Percentiles rank a stretch among this genome's conserved stretches.
These are phyloP conservation scores for Cerceris rybyensis DNA, from an alignment of 2,888 invertebrate genomes.

Conservation along the genomic window DNA sequence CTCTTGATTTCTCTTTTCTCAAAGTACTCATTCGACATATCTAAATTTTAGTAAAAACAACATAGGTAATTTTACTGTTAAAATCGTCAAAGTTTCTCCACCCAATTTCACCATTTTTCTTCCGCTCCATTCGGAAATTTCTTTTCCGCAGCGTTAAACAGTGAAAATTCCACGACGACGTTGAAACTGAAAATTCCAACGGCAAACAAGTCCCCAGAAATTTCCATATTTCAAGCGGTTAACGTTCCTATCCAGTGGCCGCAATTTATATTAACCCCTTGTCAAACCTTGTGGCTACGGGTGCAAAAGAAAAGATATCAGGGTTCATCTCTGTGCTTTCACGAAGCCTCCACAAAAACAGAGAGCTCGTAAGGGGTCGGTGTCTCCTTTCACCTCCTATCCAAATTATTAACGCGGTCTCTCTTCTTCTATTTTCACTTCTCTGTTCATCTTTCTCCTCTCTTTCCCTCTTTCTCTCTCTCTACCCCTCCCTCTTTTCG, in stretches of 20 bases:
- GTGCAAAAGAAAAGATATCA: neutral
- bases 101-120: too few relatives aligned
- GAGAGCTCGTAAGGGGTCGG: conserved; percentile 25
- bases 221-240: too few relatives aligned
- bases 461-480: conserved; percentile 18
- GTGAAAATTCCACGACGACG: too few relatives aligned
- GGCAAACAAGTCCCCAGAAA: too few relatives aligned
- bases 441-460: neutral
- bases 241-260: neutral
- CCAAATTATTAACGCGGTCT: conserved; percentile 33
- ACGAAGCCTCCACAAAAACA: conserved; percentile 19
- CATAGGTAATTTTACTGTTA: too few relatives aligned
- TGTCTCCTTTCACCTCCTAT: conserved; percentile 28
- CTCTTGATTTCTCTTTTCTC: too few relatives aligned
- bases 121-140: too few relatives aligned
- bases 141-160: too few relatives aligned
- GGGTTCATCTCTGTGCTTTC: neutral
- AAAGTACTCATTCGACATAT: too few relatives aligned
- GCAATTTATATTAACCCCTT: neutral
- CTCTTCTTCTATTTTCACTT: neutral
- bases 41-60: too few relatives aligned
- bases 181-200: too few relatives aligned
- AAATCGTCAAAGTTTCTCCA: too few relatives aligned
- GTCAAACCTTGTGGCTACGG: neutral
- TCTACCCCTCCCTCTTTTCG: conserved; percentile 12